Evolutionary conservation across 2,888 invertebrate genomes (phyloP).

Genomic region (Harmothoe impar): DNA sequence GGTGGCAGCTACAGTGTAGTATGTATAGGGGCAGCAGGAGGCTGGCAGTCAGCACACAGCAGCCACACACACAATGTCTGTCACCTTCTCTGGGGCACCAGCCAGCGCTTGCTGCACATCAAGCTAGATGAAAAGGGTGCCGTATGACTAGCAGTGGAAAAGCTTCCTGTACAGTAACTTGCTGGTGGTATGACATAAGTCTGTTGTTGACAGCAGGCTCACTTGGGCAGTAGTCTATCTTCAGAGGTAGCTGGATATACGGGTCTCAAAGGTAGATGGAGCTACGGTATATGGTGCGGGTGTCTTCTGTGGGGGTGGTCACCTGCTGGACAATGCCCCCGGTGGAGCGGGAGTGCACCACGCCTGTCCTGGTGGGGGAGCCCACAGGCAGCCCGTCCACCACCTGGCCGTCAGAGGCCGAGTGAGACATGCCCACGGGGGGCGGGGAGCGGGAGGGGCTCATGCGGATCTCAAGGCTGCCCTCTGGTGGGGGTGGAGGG

Average conservation of each 20-base stretch:
- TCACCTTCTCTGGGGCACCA: background rate
- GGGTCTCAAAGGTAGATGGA: constrained; percentile 53
- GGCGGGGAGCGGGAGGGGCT: constrained; percentile 13
- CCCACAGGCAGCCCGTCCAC: constrained; percentile 23
- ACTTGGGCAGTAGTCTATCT: background rate
- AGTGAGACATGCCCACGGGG: background rate
- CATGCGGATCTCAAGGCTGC: constrained; percentile 31
- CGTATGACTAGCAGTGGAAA: background rate
- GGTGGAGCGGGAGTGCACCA: constrained; percentile 27
- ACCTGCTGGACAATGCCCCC: constrained; percentile 51
- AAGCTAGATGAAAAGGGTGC: background rate
- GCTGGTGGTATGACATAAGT: background rate
- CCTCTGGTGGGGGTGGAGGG: background rate
- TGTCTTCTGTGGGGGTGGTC: constrained; percentile 36
- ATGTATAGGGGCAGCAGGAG: background rate
- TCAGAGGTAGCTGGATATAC: background rate
- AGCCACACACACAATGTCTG: background rate
- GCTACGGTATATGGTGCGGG: constrained; percentile 52
- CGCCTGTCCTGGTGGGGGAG: background rate
- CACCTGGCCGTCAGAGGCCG: constrained; percentile 8
- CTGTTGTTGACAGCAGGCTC: constrained; percentile 23
- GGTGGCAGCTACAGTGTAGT: background rate
- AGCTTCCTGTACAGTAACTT: background rate
- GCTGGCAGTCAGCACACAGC: background rate
- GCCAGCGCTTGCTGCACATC: background rate